Base-by-base conservation (phyloP, 2,797 vertebrate genomes). In the Pangasius krempfi region DNA sequence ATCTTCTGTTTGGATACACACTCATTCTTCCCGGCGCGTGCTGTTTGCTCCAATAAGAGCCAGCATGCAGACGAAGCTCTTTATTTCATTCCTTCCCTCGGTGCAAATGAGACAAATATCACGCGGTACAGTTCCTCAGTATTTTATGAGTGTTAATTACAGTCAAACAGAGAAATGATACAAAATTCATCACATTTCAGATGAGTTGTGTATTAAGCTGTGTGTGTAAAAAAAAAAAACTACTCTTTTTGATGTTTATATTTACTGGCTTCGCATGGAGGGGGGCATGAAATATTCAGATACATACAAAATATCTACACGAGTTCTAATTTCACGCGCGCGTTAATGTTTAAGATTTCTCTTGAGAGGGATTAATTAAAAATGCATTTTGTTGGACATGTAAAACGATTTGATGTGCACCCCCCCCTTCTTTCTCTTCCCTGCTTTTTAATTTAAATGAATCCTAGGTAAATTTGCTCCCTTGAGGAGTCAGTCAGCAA, bases 371-470 rank as follows among this genome's bases (percentile, higher is more conserved):
- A 96, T 96, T 96, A 96, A 97, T 96, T 96, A 95, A 96, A 97
- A 96, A 96, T 95, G 95, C 94, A 96, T 97, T 96, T 95, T 96
- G 95, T 96, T 95, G 96, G 94, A 96, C 95, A 95, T 96, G 94
- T 94, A 95, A 96, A 93, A 95, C 94, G 95, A 93, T 96, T 95
- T 96, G 94, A 94, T 95, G 92, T 90, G 88, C 76, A 72, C 84
- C 27, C 60, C 82, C 82, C 66, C 52, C 1, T 37, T 82, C 80
- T 60, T 37, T 78, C 60, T 72, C 82, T 27, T 81, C 7, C 78
- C 44, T n/a, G 33, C 25, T 82, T 37, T 91, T 94, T 95, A 93
- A 96, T 96, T 96, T 96, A 93, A 94, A 95, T 94, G 94, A 95
- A 95, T 92, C 94, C 93, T 87, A 88, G 92, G 91, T 92, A 90